These are phyloP conservation scores for Brachionichthys hirsutus DNA, from an alignment of 2,113 vertebrate species.

Conservation along the genomic window DNA sequence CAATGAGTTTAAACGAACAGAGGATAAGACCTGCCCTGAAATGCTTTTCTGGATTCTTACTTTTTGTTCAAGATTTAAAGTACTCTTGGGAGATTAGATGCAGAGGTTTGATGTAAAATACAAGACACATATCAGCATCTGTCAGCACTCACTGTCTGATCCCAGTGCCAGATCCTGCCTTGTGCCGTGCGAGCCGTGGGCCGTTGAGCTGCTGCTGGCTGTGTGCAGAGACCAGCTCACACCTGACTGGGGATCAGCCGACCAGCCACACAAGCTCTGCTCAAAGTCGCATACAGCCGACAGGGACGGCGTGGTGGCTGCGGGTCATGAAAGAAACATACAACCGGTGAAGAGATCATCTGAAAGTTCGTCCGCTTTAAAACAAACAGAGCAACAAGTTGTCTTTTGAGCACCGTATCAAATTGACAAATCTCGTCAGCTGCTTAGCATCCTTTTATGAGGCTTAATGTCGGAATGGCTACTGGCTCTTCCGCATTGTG, in stretches of 20 bases:
- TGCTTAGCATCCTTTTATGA: constrained; percentile 10
- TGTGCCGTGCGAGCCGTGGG: constrained; percentile 70
- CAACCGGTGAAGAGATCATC: constrained; percentile 3
- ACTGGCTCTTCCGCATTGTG: constrained; percentile 10
- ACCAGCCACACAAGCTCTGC: constrained; percentile 88
- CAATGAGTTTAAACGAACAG: background rate
- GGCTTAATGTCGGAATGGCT: background rate
- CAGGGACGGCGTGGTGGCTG: constrained; percentile 76
- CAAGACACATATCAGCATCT: no score
- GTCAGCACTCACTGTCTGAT: constrained; percentile 72
- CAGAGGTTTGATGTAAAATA: no score
- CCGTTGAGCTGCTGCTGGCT: constrained; percentile 57
- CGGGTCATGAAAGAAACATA: constrained; percentile 23
- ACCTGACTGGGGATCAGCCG: constrained; percentile 84
- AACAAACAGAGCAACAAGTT: background rate
- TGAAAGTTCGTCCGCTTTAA: background rate
- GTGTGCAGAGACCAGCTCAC: constrained; percentile 85
- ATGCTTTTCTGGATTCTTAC: no score
- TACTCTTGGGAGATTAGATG: no score
- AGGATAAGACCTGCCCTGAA: background rate
- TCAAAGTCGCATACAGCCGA: constrained; percentile 94
- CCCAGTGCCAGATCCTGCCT: constrained; percentile 76
- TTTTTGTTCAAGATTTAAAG: no score
- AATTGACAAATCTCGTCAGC: background rate
- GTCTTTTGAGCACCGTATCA: constrained; percentile 6